phyloP scores from a whole-genome alignment of 2,113 vertebrate genomes.

The Macquaria ambigua region DNA sequence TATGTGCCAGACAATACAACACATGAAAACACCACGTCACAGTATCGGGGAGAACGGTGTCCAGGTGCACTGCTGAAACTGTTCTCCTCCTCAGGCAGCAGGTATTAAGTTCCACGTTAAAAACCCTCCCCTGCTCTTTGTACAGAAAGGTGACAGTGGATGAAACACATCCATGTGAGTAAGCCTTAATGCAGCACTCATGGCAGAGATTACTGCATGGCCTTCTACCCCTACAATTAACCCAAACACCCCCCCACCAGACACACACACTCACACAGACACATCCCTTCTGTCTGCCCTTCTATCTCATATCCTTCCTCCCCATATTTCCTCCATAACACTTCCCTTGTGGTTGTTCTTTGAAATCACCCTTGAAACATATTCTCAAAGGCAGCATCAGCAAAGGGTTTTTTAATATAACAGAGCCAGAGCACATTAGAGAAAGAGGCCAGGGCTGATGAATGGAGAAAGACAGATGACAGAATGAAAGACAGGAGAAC shows the following conservation, averaged over 20 bases:
- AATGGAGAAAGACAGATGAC: conserved; percentile 56
- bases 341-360: conserved; percentile 37
- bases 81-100: conserved; percentile 38
- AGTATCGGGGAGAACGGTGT: conserved; percentile 35
- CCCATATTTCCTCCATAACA: conserved; percentile 24
- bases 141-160: conserved; percentile 22
- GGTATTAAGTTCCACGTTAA: conserved; percentile 52
- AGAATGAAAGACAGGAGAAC: conserved; percentile 42
- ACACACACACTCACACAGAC: conserved; percentile 21
- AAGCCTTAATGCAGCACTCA: conserved; percentile 45
- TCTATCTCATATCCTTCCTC: conserved; percentile 32
- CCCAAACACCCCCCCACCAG: conserved; percentile 24
- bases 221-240: conserved; percentile 46
- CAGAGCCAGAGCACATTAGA: conserved; percentile 46
- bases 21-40: conserved; percentile 29
- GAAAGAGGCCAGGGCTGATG: conserved; percentile 45
- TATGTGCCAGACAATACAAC: conserved; percentile 34
- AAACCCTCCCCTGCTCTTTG: conserved; percentile 39
- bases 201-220: conserved; percentile 40
- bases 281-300: conserved; percentile 25
- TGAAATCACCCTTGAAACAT: conserved; percentile 50
- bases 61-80: conserved; percentile 54
- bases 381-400: conserved; percentile 46
- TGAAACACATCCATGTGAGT: conserved; percentile 43
- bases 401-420: conserved; percentile 28